Percentiles rank a stretch among this genome's conserved stretches.
These are phyloP conservation scores for Origma solitaria DNA, from an alignment of 2,113 vertebrate species.

Conservation along the genomic window DNA sequence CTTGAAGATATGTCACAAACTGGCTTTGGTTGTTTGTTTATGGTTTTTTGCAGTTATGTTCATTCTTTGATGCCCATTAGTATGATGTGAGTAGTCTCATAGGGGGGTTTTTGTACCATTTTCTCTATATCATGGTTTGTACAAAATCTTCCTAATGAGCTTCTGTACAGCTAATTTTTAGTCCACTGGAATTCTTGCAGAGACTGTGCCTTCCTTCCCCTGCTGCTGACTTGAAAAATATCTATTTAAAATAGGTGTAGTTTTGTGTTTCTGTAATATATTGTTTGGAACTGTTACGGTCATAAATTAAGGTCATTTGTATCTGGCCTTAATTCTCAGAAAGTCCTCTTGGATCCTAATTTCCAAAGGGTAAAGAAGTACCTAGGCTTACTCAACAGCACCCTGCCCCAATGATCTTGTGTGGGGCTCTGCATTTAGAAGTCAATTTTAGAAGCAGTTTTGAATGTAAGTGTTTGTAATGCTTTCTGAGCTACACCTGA, in stretches of 20 bases:
- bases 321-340: not conserved
- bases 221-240: not conserved
- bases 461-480: not conserved
- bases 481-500: not conserved
- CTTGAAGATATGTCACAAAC: not conserved
- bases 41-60: not conserved
- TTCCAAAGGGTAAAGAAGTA: not conserved
- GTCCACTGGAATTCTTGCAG: not conserved
- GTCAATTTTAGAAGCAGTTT: not conserved
- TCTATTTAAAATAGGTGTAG: not conserved
- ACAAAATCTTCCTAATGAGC: not conserved
- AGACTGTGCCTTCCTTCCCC: not conserved
- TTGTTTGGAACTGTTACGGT: not conserved
- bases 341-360: not conserved
- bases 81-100: not conserved
- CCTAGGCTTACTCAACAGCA: not conserved
- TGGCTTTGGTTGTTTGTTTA: not conserved
- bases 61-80: not conserved
- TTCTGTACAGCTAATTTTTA: not conserved
- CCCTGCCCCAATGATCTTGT: not conserved
- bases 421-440: not conserved
- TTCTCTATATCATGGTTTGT: fast-evolving
- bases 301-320: too few relatives aligned
- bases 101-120: not conserved
- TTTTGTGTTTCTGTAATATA: not conserved